Base-by-base conservation (phyloP, 1,140 invertebrate species). In the Pseudomyrmex concolor region DNA sequence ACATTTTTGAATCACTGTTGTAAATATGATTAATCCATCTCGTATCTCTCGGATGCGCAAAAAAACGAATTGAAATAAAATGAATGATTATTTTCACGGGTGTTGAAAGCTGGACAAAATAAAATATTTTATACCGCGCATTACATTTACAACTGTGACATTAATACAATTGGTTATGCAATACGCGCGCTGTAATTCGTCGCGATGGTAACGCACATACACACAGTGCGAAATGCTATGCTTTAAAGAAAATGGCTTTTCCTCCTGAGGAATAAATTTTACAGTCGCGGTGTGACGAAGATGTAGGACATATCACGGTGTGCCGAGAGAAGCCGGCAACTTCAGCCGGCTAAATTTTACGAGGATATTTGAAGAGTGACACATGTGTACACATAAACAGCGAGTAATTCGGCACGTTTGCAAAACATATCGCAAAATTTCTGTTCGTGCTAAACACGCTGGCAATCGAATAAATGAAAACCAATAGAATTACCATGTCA, bases 311-410 rank as follows among this genome's bases (percentile, higher is more conserved):
- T 17, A 66, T 57, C 51, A 60, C 8, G 43, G n/a, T 25, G 54
- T 19, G 51, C 34, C 45, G 57, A 55, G 84, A 68, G 50, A 66
- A 76, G 84, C 73, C 60, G 59, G 54, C 34, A 71, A 91, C 90
- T 90, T 88, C 88, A 34, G 84, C 83, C 72, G 66, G 84, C 81
- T 86, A 84, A 90, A 92, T 91, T 93, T 93, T 92, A 93, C 89
- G 91, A 92, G 86, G 86, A 88, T 93, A 93, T 93, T 93, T 93
- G 64, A 70, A 54, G 19, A 77, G 48, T 57, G 63, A 80, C 54
- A 34, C 34, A 34, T 7, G 76, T 48, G 34, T 19, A 43, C 60
- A 80, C 19, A 68, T 78, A 78, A 68, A 48, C 76, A 70, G 19
- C 34, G 45, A 70, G 64, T 59, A 80, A 80, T 50, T 66, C 50